Evolutionary conservation across 2,113 vertebrate species (phyloP), one percentile per base, ranked within the genome.

Genomic region (Alectura lathami): DNA sequence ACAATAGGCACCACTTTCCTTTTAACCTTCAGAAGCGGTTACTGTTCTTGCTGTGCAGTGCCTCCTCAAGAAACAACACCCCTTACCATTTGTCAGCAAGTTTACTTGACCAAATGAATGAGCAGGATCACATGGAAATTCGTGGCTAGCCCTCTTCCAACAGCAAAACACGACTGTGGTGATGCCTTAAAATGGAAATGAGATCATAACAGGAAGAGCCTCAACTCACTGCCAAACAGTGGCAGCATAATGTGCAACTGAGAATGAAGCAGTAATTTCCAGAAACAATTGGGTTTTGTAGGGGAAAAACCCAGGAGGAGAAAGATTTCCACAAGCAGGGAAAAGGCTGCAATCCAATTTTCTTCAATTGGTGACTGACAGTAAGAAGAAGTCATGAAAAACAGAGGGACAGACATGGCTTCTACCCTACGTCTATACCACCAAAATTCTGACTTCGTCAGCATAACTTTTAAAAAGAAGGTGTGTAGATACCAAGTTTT

Each of bases 151-250:
- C 45, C 50, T 85, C 23, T 82, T 69, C 40, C 86, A 78, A 34
- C 38, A n/a, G 82, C 34, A 30, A 51, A 80, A 62, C 54, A 30
- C 48, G 63, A 64, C 64, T 93, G 38, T 9, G 67, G 59, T 4
- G 9, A 77, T 74, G 59, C 68, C 82, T 93, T 77, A 88, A 91
- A 93, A 88, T 78, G 89, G 91, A 93, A 96, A 48, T 22, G 2
- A 89, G 67, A 84, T 62, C 3, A 8, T 43, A 56, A 93, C 79
- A 94, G 94, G 89, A 96, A 96, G 47, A 38, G 51, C 27, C 76
- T 78, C 2, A 0, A 80, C 56, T 72, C 40, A 5, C 34, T 83
- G 91, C 87, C 85, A 91, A 94, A 85, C 57, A 85, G 50, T 9
- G 15, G 81, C 82, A 93, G 67, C 77, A 77, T 24, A 91, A 77